phyloP scores from a whole-genome alignment of 2,888 invertebrate species.

The Bibio marci region DNA sequence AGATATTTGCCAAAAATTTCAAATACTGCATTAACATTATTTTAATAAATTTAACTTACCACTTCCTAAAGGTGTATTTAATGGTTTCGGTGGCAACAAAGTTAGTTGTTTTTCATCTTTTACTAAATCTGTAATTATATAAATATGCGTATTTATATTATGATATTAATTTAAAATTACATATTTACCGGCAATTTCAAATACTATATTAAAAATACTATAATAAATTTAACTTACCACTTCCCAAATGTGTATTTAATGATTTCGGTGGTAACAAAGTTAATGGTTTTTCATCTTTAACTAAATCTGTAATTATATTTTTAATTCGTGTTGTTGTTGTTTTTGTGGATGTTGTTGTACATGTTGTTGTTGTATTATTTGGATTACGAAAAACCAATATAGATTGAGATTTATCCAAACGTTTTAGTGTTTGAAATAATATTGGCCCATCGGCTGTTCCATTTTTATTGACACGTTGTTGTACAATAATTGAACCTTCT shows the following conservation, averaged over 20 bases:
- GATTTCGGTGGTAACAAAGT: constrained; percentile 12
- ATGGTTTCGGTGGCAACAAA: constrained; percentile 14
- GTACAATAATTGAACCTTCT: constrained; percentile 13
- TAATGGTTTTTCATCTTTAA: constrained; percentile 17
- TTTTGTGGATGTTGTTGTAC: constrained; percentile 1
- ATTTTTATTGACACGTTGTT: constrained; percentile 11
- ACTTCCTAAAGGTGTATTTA: constrained; percentile 29
- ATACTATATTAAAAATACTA: too few relatives aligned
- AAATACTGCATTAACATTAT: too few relatives aligned
- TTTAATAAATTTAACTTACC: constrained; percentile 29
- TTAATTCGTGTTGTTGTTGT: neutral
- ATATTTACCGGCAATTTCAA: too few relatives aligned
- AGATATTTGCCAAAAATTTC: too few relatives aligned
- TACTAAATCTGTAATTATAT: constrained; percentile 14
- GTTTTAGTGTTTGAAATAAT: constrained; percentile 28
- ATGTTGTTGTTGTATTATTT: constrained; percentile 10
- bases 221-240: constrained; percentile 28
- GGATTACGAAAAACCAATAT: constrained; percentile 27
- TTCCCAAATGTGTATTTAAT: constrained; percentile 29
- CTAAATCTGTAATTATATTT: constrained; percentile 13
- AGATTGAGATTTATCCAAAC: constrained; percentile 29
- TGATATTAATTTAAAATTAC: too few relatives aligned
- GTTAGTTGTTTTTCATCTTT: constrained; percentile 16
- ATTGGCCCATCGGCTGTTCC: constrained; percentile 17
- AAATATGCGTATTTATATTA: too few relatives aligned